A percentile compares a stretch with the other conserved stretches of the same genome.
phyloP scores from a whole-genome alignment of 2,797 vertebrate species.

The Gallirallus australis region DNA sequence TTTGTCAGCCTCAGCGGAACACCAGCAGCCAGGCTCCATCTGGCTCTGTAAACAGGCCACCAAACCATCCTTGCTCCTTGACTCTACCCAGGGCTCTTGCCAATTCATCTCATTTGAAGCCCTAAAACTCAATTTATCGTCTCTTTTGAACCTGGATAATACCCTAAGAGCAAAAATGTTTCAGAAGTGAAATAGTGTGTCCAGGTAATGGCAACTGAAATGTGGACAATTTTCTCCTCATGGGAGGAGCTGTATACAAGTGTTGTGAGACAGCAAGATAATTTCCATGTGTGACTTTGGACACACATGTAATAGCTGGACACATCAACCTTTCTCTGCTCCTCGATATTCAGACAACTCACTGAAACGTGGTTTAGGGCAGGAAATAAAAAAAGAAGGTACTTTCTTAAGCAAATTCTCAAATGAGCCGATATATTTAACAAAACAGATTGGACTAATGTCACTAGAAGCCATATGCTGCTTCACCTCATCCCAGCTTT shows the following conservation, averaged over 20 bases:
- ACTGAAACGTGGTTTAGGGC: rapidly evolving
- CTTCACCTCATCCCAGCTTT: not conserved
- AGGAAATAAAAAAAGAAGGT: not conserved
- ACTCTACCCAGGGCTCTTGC: not conserved
- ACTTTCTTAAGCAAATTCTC: not conserved
- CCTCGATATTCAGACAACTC: not conserved
- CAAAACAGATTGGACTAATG: not conserved
- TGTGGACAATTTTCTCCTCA: rapidly evolving
- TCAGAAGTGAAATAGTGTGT: not conserved
- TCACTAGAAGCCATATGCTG: not conserved
- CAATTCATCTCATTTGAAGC: not conserved
- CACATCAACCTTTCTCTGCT: not conserved
- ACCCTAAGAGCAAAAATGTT: not conserved
- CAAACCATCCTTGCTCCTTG: not conserved
- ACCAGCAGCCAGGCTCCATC: not conserved
- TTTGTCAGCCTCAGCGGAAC: not conserved
- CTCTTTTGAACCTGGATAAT: not conserved
- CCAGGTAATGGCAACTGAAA: not conserved
- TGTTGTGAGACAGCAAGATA: rapidly evolving
- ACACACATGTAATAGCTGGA: rapidly evolving
- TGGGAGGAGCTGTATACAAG: not conserved
- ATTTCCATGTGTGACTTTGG: rapidly evolving
- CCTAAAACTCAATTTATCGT: not conserved
- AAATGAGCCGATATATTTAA: not conserved
- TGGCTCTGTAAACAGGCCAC: not conserved